Evolutionary conservation across 2,797 vertebrate species (phyloP), one percentile per base, ranked within the genome.

Genomic region (Microctenopoma stevenorrisi): DNA sequence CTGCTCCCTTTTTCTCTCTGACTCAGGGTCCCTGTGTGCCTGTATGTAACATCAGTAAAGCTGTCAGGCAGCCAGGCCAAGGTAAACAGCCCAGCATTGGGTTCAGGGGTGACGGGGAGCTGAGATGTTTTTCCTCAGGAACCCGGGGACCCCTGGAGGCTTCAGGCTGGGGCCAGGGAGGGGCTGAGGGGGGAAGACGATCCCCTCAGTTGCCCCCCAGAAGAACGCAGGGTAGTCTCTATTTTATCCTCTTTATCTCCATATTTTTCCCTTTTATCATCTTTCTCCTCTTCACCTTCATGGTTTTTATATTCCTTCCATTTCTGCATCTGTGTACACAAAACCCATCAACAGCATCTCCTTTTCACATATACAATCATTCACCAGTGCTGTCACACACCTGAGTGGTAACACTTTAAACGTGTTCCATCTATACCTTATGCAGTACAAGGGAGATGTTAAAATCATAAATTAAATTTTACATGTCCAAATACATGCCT

Each of bases 41-140:
- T 95, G 95, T 97, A 97, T 97, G 97, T 97, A 98, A 98, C 97
- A 97, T 98, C 97, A 97, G 97, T 98, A 98, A 97, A 98, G 96
- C 96, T 98, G 97, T 97, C 96, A 97, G 95, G 93, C 93, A 86
- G 93, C 92, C 94, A 91, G 92, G 97, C 98, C 98, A 98, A 98
- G 96, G 96, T 97, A 98, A 99, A 99, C 96, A 98, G 94, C 93
- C 94, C 95, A 94, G 95, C 91, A 84, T 92, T 92, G 94, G 95
- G 97, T 98, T 98, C 97, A 98, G 96, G 98, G 97, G 96, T 98
- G 96, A 98, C 92, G 91, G 92, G 95, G 95, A 35, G 95, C 95
- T 89, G 93, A 95, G 95, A 96, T 95, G 96, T 96, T 97, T 97
- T 96, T 97, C 94, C 96, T 95, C 51, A 95, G 96, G 96, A 98